These are phyloP conservation scores for Xenentodon cancila DNA, from an alignment of 2,797 vertebrate species.

Conservation along the genomic window DNA sequence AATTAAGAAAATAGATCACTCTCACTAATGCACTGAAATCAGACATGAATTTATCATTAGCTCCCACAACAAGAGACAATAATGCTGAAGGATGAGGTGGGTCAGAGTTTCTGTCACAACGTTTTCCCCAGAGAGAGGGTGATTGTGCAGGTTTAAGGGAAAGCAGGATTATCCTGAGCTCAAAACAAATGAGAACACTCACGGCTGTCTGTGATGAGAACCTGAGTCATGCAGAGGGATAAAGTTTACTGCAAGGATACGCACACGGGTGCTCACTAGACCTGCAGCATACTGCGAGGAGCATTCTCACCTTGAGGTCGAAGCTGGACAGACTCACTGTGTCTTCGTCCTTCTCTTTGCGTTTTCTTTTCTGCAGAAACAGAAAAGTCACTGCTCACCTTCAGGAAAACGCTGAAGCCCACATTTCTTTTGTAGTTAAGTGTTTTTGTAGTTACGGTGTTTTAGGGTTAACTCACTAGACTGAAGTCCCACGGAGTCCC, in stretches of 20 bases:
- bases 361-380: slow-evolving; percentile 88
- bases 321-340: slow-evolving; percentile 88
- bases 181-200: slow-evolving; percentile 14
- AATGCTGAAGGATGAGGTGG: neutral
- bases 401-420: neutral
- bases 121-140: slow-evolving; percentile 25
- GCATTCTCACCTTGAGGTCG: slow-evolving; percentile 89
- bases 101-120: slow-evolving; percentile 9
- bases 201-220: slow-evolving; percentile 7
- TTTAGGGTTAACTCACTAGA: slow-evolving; percentile 80
- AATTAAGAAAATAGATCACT: too few species aligned
- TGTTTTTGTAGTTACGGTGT: too few species aligned
- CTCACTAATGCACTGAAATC: too few species aligned
- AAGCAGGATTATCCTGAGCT: slow-evolving; percentile 51
- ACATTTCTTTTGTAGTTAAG: neutral
- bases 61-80: neutral
- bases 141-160: slow-evolving; percentile 8
- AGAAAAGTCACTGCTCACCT: slow-evolving; percentile 13
- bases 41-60: neutral
- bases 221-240: slow-evolving; percentile 55
- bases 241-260: slow-evolving; percentile 20
- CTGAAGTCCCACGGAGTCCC: slow-evolving; percentile 91
- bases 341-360: slow-evolving; percentile 91
- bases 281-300: neutral
- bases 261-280: slow-evolving; percentile 3